Conservation (phyloP, 2,113 vertebrate genomes). For the Gambusia affinis region DNA sequence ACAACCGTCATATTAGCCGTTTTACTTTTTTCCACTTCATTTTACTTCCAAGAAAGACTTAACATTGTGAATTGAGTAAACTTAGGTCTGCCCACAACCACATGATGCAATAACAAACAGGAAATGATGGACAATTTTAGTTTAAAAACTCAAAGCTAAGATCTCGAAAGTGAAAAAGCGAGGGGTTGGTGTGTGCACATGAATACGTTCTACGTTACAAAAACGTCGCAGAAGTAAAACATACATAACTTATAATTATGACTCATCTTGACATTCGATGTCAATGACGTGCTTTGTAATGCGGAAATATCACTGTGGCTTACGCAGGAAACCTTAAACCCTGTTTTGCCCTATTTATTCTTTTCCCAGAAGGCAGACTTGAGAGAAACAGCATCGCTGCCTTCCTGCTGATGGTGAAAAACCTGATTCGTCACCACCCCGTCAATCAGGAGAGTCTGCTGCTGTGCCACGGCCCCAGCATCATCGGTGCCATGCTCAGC, state of each 20-base stretch:
- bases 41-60: not conserved
- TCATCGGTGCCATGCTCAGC: constrained; percentile 90
- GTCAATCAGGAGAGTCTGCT: constrained; percentile 95
- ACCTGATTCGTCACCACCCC: constrained; percentile 86
- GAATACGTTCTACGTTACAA: not conserved
- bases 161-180: not conserved
- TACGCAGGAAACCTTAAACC: constrained; percentile 37
- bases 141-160: not conserved
- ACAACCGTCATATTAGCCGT: too few relatives aligned
- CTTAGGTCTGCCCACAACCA: not conserved
- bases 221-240: not conserved
- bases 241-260: constrained; percentile 2
- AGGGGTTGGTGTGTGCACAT: not conserved
- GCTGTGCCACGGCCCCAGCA: constrained; percentile 89
- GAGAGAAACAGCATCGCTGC: constrained; percentile 91
- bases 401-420: constrained; percentile 94
- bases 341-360: constrained; percentile 28
- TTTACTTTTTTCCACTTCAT: not conserved
- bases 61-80: not conserved
- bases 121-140: not conserved
- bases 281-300: constrained; percentile 38
- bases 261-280: constrained; percentile 43
- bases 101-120: not conserved
- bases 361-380: constrained; percentile 84
- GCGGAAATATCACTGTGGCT: constrained; percentile 16